Conservation (phyloP, 2,888 invertebrate genomes). For the Heliconius cydno region DNA sequence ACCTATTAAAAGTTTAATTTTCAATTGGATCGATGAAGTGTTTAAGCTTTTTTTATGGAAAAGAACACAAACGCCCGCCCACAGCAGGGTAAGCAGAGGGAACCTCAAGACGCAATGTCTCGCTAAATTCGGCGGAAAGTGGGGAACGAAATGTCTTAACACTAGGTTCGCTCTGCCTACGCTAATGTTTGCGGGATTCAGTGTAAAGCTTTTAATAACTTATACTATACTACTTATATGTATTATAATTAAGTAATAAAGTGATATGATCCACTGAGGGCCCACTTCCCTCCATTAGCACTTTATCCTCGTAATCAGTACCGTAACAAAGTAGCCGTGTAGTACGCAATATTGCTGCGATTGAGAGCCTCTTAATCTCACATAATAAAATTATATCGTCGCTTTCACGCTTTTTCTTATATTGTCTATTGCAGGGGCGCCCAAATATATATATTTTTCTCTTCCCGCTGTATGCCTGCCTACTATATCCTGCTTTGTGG, state of each 20-base stretch:
- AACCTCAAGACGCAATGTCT: not conserved
- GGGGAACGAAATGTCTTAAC: too few species aligned
- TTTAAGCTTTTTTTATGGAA: too few species aligned
- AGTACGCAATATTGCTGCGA: conserved; percentile 21
- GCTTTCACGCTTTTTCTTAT: conserved; percentile 26
- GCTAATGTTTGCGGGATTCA: too few species aligned
- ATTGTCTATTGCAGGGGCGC: conserved; percentile 21
- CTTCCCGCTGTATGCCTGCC: too few species aligned
- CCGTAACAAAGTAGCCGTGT: conserved; percentile 20
- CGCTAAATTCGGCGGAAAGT: not conserved
- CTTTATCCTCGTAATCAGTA: conserved; percentile 14
- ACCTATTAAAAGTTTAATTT: not conserved
- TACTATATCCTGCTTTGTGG: too few species aligned
- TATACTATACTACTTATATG: not conserved
- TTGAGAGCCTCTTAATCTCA: conserved; percentile 34
- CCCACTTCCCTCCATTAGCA: conserved; percentile 16
- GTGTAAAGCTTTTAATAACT: too few species aligned
- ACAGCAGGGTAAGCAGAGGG: too few species aligned
- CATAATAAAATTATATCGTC: conserved; percentile 29
- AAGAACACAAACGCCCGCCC: too few species aligned
- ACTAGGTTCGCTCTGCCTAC: too few species aligned
- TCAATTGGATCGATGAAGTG: not conserved
- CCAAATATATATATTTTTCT: not conserved
- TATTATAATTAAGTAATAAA: not conserved
- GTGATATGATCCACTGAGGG: not conserved